Conservation (phyloP, 2,888 invertebrate species). For the Ganaspis brasiliensis region DNA sequence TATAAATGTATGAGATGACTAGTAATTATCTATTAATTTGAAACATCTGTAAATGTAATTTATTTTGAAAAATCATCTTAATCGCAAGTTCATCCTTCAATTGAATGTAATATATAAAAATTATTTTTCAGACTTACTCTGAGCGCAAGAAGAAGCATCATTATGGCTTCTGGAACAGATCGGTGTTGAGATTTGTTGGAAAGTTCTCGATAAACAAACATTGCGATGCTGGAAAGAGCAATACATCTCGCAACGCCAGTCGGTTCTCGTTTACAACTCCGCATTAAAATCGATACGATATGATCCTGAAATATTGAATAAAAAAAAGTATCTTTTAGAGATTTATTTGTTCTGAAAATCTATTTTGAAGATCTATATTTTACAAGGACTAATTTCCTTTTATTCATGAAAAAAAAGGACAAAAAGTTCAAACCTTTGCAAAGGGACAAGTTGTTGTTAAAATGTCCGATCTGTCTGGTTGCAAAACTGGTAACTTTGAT, state of each 20-base stretch:
- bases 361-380: constrained; percentile 21
- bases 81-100: no score
- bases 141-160: constrained; percentile 86
- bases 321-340: constrained; percentile 6
- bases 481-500: constrained; percentile 86
- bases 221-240: constrained; percentile 92
- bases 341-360: neutral
- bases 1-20: no score
- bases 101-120: neutral
- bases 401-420: constrained; percentile 35
- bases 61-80: no score
- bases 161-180: constrained; percentile 86
- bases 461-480: constrained; percentile 84
- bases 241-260: constrained; percentile 93
- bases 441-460: constrained; percentile 85
- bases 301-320: constrained; percentile 85
- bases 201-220: constrained; percentile 87
- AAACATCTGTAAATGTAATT: no score
- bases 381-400: neutral
- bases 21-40: no score
- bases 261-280: constrained; percentile 94
- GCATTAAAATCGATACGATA: constrained; percentile 91
- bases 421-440: constrained; percentile 84
- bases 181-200: constrained; percentile 84
- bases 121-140: constrained; percentile 82